Conservation (phyloP, 2,797 vertebrate species). For the Macropus fuliginosus region DNA sequence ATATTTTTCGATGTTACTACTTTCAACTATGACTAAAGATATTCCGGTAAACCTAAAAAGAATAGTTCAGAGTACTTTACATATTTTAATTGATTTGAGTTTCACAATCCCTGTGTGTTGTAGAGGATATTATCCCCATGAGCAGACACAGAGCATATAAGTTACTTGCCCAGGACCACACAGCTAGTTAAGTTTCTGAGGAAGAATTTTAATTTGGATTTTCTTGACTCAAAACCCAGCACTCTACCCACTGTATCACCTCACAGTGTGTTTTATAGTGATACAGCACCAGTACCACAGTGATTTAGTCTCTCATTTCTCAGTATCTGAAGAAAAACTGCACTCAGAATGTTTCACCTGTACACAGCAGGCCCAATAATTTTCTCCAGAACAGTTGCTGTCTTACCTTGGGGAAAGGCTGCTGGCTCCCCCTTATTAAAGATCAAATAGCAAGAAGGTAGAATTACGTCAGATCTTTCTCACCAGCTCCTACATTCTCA, state of each 20-base stretch:
- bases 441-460: slow-evolving; percentile 56
- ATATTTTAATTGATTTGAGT: background rate
- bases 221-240: background rate
- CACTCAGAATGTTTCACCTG: slow-evolving; percentile 87
- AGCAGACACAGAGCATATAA: background rate
- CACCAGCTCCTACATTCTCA: background rate
- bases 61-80: background rate
- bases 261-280: background rate
- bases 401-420: slow-evolving; percentile 84
- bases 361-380: slow-evolving; percentile 86
- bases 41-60: background rate
- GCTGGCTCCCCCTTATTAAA: slow-evolving; percentile 85
- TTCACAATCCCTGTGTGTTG: background rate
- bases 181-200: background rate
- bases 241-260: background rate
- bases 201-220: background rate
- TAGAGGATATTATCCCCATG: background rate
- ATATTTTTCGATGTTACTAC: background rate
- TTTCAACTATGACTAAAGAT: background rate
- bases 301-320: background rate
- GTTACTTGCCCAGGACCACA: background rate
- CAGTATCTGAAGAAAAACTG: background rate
- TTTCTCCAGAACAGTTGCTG: slow-evolving; percentile 85
- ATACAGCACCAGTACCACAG: background rate
- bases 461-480: slow-evolving; percentile 74